Evolutionary conservation across 2,888 invertebrate genomes (phyloP).

Genomic region (Platycheirus rosarum): DNA sequence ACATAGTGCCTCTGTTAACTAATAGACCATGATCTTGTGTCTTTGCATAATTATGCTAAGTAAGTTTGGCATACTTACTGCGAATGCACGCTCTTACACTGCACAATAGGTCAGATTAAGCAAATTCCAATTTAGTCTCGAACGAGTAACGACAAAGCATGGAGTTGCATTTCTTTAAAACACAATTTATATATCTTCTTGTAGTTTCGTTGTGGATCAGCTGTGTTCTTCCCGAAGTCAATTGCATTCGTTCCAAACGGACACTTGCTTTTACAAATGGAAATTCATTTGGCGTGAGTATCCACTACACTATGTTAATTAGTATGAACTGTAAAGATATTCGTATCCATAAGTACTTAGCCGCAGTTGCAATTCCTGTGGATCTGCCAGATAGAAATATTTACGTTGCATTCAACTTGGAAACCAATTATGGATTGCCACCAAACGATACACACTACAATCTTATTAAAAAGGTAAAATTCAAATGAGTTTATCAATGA

Average conservation of each 20-base stretch:
- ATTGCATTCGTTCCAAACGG: constrained; percentile 33
- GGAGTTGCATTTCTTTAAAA: constrained; percentile 5
- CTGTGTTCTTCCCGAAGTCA: neutral
- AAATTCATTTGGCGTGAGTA: constrained; percentile 62
- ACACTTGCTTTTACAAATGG: constrained; percentile 58
- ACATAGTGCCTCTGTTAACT: neutral
- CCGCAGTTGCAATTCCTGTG: constrained; percentile 88
- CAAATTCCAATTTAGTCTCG: constrained; percentile 18
- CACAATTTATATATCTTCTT: neutral
- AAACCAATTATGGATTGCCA: constrained; percentile 86
- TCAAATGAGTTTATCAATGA: neutral
- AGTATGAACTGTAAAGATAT: neutral
- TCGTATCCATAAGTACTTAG: constrained; percentile 84
- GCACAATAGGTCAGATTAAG: neutral
- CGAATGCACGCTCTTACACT: neutral
- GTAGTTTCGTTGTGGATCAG: neutral
- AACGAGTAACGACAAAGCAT: constrained; percentile 22
- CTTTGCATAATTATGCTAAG: constrained; percentile 7
- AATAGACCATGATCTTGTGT: constrained; percentile 6
- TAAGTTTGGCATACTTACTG: neutral
- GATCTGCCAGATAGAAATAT: constrained; percentile 87
- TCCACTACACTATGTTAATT: no score
- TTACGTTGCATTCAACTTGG: constrained; percentile 89
- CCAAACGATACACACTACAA: constrained; percentile 84
- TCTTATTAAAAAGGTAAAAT: constrained; percentile 84